Evolutionary conservation across 2,888 invertebrate species (phyloP), one percentile per base, ranked within the genome.

Genomic region (Rhorus exstirpatorius): DNA sequence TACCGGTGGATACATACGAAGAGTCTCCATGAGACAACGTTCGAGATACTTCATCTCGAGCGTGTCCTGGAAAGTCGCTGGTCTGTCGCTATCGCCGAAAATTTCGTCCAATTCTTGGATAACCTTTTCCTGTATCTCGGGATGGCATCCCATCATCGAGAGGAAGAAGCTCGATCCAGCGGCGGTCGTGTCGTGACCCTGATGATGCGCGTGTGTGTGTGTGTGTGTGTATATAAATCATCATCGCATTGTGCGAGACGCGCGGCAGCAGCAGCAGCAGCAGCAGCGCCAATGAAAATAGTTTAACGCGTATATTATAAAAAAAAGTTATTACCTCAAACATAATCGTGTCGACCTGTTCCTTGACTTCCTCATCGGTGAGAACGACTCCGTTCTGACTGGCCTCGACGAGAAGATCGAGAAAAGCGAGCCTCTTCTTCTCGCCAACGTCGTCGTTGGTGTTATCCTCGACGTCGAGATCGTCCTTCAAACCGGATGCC

Each of bases 281-380:
- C n/a, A n/a, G n/a, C n/a, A n/a, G n/a, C n/a, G n/a, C n/a, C n/a
- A n/a, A n/a, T n/a, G n/a, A n/a, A n/a, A n/a, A n/a, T n/a, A n/a
- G n/a, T n/a, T n/a, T n/a, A n/a, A n/a, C n/a, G n/a, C n/a, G n/a
- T n/a, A n/a, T n/a, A n/a, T n/a, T n/a, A n/a, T n/a, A n/a, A n/a
- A n/a, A n/a, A n/a, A n/a, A n/a, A n/a, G n/a, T n/a, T n/a, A 3
- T 41, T 21, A 95, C 97, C 95, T 98, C 96, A 91, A 97, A 97
- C 97, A 97, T 97, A 77, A 97, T 97, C 0, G 97, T 97, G 88
- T 97, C 96, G 0, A 97, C 97, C 94, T 97, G 97, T 91, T 97
- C 97, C 92, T 97, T 97, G 84, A 97, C 97, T 93, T 97, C 97
- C 85, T 95, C 94, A 84, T 97, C 97, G 55, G 94, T 96, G 83